Conservation (phyloP, 1,140 invertebrate species). For the Drosophila ficusphila region DNA sequence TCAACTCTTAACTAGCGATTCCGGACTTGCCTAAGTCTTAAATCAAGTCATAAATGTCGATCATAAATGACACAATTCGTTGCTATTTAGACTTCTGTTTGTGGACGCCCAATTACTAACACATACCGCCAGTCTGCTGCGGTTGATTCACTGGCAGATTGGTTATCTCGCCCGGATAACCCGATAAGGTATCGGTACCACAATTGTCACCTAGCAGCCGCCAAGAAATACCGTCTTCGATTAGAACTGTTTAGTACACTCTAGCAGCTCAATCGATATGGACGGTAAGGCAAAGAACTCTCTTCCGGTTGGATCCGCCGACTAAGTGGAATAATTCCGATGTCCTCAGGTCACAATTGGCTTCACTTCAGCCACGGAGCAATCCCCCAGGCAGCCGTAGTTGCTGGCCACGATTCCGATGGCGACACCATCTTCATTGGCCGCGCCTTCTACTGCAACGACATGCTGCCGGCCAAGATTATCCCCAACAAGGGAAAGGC, state of each 20-base stretch:
- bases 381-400: slow-evolving; percentile 85
- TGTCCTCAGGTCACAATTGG: slow-evolving; percentile 60
- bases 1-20: background rate
- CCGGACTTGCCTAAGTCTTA: slow-evolving; percentile 13
- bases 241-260: slow-evolving; percentile 26
- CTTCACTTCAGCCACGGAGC: slow-evolving; percentile 58
- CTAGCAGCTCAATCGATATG: slow-evolving; percentile 43
- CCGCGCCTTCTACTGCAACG: slow-evolving; percentile 89
- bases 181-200: slow-evolving; percentile 10
- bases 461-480: slow-evolving; percentile 91
- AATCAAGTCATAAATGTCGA: slow-evolving; percentile 42
- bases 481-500: slow-evolving; percentile 86
- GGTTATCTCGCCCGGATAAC: slow-evolving; percentile 34
- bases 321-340: background rate
- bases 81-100: slow-evolving; percentile 21
- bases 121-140: background rate
- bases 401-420: slow-evolving; percentile 89
- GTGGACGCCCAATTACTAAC: slow-evolving; percentile 4
- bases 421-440: slow-evolving; percentile 91
- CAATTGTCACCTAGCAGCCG: background rate
- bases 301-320: background rate
- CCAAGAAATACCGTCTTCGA: slow-evolving; percentile 2
- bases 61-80: slow-evolving; percentile 32
- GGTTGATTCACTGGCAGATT: slow-evolving; percentile 30
- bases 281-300: slow-evolving; percentile 42